Conservation (phyloP, 2,888 invertebrate species). For the Scelioninae gen. 1 region DNA sequence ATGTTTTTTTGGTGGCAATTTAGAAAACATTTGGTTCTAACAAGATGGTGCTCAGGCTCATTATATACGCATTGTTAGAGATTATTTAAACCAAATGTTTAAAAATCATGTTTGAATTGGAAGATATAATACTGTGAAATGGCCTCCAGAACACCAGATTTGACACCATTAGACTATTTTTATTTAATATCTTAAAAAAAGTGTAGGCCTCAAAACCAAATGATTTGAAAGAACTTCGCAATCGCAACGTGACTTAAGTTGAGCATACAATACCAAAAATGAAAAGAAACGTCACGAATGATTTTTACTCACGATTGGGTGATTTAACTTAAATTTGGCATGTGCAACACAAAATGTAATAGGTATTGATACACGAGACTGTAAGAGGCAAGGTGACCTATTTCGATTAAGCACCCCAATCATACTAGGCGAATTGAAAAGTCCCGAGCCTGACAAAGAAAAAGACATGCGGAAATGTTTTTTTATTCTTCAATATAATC, state of each 20-base stretch:
- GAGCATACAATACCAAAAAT: slow-evolving; percentile 27
- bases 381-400: too few species aligned
- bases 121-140: slow-evolving; percentile 32
- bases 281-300: slow-evolving; percentile 7
- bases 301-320: slow-evolving; percentile 27
- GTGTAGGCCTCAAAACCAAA: slow-evolving; percentile 35
- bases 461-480: too few species aligned
- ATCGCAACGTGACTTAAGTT: neutral
- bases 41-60: slow-evolving; percentile 60
- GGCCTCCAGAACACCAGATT: slow-evolving; percentile 56
- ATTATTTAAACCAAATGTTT: slow-evolving; percentile 41
- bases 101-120: slow-evolving; percentile 42
- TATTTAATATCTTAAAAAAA: slow-evolving; percentile 15
- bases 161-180: slow-evolving; percentile 44
- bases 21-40: slow-evolving; percentile 62
- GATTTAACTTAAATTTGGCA: too few species aligned
- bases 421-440: too few species aligned
- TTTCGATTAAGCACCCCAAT: too few species aligned
- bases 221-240: slow-evolving; percentile 13
- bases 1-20: slow-evolving; percentile 1
- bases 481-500: too few species aligned
- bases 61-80: slow-evolving; percentile 27
- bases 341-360: too few species aligned
- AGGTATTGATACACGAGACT: too few species aligned
- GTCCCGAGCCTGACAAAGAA: too few species aligned